phyloP scores from a whole-genome alignment of 2,113 vertebrate genomes.

The Cranoglanis bouderius region DNA sequence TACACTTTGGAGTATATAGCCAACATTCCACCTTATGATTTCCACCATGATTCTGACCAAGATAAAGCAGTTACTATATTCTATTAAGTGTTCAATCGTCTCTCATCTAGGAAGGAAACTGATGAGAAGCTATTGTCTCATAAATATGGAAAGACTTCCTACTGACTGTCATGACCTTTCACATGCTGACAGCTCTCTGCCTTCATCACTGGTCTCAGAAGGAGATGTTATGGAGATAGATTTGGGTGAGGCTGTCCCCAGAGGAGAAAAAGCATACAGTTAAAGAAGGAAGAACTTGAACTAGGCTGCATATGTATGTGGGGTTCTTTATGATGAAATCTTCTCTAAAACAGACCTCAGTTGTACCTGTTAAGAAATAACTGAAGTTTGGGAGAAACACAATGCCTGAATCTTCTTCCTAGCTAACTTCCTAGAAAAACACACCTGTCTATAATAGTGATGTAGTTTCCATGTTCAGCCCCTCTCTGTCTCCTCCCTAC shows the following conservation, averaged over 20 bases:
- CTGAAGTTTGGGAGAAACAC: no score
- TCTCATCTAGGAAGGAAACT: neutral
- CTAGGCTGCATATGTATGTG: neutral
- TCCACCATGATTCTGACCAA: neutral
- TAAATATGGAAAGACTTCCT: neutral
- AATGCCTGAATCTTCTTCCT: no score
- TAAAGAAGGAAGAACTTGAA: neutral
- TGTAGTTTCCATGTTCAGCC: no score
- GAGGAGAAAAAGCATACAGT: neutral
- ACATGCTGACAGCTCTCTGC: neutral
- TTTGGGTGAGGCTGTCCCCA: neutral
- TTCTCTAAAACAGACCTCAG: no score
- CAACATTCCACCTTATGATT: neutral
- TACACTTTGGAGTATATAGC: neutral
- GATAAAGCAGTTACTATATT: neutral
- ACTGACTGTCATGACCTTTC: neutral
- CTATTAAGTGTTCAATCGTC: neutral
- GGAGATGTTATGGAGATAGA: neutral
- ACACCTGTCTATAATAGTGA: no score
- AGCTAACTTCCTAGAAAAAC: no score
- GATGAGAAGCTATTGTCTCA: neutral
- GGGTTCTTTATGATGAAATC: neutral
- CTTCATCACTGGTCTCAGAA: neutral
- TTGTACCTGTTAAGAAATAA: no score
- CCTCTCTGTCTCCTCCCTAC: no score